These are phyloP conservation scores for Sclerodermus sp. DNA, from an alignment of 2,888 invertebrate species.

Conservation along the genomic window DNA sequence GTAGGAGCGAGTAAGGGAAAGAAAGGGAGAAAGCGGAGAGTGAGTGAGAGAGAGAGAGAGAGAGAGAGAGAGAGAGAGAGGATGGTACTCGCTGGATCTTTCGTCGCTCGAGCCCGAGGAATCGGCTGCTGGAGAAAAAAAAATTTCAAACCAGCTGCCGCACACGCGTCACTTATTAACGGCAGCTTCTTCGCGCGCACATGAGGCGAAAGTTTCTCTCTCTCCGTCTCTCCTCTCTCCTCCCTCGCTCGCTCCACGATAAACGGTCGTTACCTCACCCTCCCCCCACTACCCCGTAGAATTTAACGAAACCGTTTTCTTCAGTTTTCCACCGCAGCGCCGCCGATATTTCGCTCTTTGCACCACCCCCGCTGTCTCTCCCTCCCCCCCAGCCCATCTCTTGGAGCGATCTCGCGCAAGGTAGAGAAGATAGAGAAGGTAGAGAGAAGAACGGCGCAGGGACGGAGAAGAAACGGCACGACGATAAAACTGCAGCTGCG, in stretches of 20 bases:
- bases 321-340: too few relatives aligned
- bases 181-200: slow-evolving; percentile 42
- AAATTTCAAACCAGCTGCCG: slow-evolving; percentile 52
- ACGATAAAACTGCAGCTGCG: too few relatives aligned
- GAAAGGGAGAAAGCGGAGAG: slow-evolving; percentile 4
- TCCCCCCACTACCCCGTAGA: background rate
- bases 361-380: too few relatives aligned
- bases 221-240: slow-evolving; percentile 8
- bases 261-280: background rate
- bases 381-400: too few relatives aligned
- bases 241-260: background rate
- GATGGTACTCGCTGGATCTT: slow-evolving; percentile 34
- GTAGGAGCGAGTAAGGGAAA: background rate
- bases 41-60: slow-evolving; percentile 15
- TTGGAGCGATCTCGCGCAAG: too few relatives aligned
- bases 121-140: slow-evolving; percentile 33
- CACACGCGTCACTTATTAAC: slow-evolving; percentile 54
- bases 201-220: slow-evolving; percentile 19
- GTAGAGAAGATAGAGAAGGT: too few relatives aligned
- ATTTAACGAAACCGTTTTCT: too few relatives aligned
- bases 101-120: slow-evolving; percentile 37
- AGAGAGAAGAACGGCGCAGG: too few relatives aligned
- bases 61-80: slow-evolving; percentile 15
- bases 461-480: too few relatives aligned
- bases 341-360: too few relatives aligned